Evolutionary conservation across 2,113 vertebrate genomes (phyloP), one percentile per base, ranked within the genome.

Genomic region (Opisthocomus hoazin): DNA sequence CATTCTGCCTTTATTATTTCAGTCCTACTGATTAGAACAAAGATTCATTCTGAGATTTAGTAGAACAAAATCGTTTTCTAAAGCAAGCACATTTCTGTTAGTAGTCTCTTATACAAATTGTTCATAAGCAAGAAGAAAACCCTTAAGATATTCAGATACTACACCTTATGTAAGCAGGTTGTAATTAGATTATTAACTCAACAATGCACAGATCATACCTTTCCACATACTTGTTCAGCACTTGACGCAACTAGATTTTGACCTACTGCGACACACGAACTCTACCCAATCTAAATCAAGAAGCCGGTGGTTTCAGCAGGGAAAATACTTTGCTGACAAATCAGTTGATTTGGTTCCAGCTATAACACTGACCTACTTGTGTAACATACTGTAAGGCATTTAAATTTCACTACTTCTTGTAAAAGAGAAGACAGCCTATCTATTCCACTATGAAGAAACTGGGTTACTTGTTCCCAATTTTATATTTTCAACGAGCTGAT

Each of bases 291-390:
- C 9, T 51, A 81, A 66, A 76, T 48, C 53, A 77, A 30, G 70
- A 46, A 26, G 4, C 81, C 39, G 18, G 16, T 48, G 27, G 14
- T 63, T 80, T 64, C 63, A 83, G 58, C 39, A 90, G 56, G 43
- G 68, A 90, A 84, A 92, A 73, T 4, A 61, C 58, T 82, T 88
- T 80, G 53, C 75, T 65, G 64, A 51, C 75, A 94, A 36, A 86
- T 65, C 56, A 70, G 39, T 66, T 88, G 71, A 85, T 45, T 61
- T 60, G 58, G 66, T 77, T 95, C 84, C 91, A 94, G 91, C 81
- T 94, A 7, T 77, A 90, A 96, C 79, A 95, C 66, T 93, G 87
- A 92, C 87, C 79, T 93, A 93, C 66, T 89, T 86, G 63, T 22
- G 41, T 30, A 93, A 57, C 41, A 29, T 2, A 24, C 39, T 54